These are phyloP conservation scores for Acholoe squamosa DNA, from an alignment of 2,888 invertebrate genomes.

Conservation along the genomic window DNA sequence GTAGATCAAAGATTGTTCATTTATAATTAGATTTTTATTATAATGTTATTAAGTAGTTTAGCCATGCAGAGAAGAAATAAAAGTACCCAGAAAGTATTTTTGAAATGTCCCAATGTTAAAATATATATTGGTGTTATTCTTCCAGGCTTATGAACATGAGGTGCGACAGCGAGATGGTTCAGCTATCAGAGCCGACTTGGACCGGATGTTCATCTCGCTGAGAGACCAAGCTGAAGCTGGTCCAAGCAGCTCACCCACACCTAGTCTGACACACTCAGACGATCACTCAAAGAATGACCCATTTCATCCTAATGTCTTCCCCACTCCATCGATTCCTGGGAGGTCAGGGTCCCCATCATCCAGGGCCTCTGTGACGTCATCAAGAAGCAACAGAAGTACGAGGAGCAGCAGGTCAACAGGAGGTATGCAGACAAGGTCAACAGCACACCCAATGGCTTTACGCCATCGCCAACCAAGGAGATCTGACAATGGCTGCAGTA, in stretches of 20 bases:
- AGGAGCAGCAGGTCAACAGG: neutral
- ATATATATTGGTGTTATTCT: neutral
- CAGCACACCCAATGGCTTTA: neutral
- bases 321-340: neutral
- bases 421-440: neutral
- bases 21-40: too few relatives aligned
- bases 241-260: neutral
- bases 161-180: constrained; percentile 64
- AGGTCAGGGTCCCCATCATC: neutral
- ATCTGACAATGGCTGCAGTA: too few relatives aligned
- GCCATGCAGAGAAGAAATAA: too few relatives aligned
- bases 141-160: constrained; percentile 58
- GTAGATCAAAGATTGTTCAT: too few relatives aligned
- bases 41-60: too few relatives aligned
- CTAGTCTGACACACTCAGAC: neutral
- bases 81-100: too few relatives aligned
- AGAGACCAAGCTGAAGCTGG: constrained; percentile 50
- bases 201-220: constrained; percentile 75
- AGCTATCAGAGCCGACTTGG: constrained; percentile 72
- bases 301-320: neutral
- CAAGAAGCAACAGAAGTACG: neutral
- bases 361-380: constrained; percentile 22
- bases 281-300: neutral
- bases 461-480: neutral
- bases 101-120: neutral